Evolutionary conservation across 2,888 invertebrate species (phyloP), one percentile per base, ranked within the genome.

Genomic region (Synergus laeviventris): DNA sequence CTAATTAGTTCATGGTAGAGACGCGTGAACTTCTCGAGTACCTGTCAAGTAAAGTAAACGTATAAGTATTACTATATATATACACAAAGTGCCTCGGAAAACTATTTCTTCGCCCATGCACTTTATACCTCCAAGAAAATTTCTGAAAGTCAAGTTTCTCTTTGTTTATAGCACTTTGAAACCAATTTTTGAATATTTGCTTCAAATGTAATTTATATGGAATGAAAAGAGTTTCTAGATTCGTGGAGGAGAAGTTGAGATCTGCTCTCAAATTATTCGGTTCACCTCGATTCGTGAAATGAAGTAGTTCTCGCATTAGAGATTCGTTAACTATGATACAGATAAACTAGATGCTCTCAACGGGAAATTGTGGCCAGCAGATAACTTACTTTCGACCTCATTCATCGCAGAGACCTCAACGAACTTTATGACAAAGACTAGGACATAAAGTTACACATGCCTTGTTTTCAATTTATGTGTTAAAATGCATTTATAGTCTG

Each of bases 381-480:
- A 64, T 42, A 64, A 64, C 42, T 64, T 39, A 42, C 42, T 64
- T 64, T 64, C 64, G 64, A 64, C 64, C 64, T 64, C 42, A 21
- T 64, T 64, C 21, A 42, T 1, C 21, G n/a, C n/a, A n/a, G n/a
- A 42, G 39, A 18, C 64, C 21, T 64, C 21, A 42, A 64, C 64
- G 39, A 21, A 64, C 39, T 64, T 64, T 64, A 18, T 64, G 21
- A 39, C 21, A 42, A 39, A 39, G 42, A 14, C 39, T 42, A 64
- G 11, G 14, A 42, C 21, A 64, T 42, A 39, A 31, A 31, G 38
- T 38, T 39, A 14, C 42, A 42, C 21, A 39, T 21, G 7, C 21
- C 1, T 12, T 12, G 18, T 38, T 64, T 42, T 8, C 64, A 64
- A 64, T 64, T 64, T 64, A 39, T 21, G 7, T 18, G 42, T 14